A percentile compares a stretch with the other conserved stretches of the same genome.
Evolutionary conservation across 2,113 vertebrate genomes (phyloP).

Genomic region (Aptenodytes patagonicus): DNA sequence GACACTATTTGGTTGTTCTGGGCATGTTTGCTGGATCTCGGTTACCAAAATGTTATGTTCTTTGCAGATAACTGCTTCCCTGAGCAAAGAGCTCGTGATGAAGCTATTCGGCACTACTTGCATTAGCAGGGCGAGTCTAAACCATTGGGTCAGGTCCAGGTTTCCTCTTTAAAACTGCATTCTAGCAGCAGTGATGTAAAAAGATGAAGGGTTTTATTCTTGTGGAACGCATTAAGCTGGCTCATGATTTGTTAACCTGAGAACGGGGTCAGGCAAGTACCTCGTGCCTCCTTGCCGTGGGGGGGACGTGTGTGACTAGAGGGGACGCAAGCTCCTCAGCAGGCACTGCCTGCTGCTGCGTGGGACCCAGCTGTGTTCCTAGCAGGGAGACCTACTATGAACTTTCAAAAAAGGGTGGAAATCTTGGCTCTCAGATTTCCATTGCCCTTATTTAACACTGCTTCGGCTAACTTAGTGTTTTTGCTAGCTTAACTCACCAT

Average conservation of each 20-base stretch:
- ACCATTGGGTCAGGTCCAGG: background rate
- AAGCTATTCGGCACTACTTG: background rate
- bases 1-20: background rate
- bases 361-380: background rate
- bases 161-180: background rate
- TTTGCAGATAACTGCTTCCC: background rate
- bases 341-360: background rate
- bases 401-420: background rate
- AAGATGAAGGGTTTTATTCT: background rate
- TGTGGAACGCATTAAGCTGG: background rate
- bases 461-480: background rate
- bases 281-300: accelerated
- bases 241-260: background rate
- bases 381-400: background rate
- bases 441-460: background rate
- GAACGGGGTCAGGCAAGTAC: background rate
- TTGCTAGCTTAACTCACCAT: background rate
- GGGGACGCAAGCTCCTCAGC: background rate
- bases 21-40: background rate
- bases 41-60: background rate
- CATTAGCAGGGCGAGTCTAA: background rate
- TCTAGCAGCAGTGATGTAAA: background rate
- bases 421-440: background rate
- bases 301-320: accelerated
- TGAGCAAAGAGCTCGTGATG: background rate